Base-by-base conservation (phyloP, 1,140 invertebrate species). In the Macrobrachium rosenbergii region DNA sequence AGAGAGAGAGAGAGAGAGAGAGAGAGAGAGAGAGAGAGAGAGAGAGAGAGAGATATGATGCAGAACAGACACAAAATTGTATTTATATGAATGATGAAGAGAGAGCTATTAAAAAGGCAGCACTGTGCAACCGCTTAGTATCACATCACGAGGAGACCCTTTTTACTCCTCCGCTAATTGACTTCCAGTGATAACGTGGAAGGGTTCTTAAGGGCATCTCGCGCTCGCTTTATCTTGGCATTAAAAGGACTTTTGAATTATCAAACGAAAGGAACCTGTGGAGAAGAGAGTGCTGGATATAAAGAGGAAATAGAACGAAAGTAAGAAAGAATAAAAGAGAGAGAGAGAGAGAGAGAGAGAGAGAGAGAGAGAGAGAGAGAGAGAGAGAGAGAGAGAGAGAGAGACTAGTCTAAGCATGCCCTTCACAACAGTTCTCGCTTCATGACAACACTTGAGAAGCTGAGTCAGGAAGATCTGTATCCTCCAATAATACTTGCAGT, bases 21-120 rank as follows among this genome's bases (percentile, higher is more conserved):
- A 78, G 76, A 78, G 76, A 78, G 76, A 78, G 76, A 78, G 76
- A 78, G 76, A 78, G 76, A 78, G 76, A 78, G 76, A 78, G 76
- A 78, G 76, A 78, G 76, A 78, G 76, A 78, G 76, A 78, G 76
- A 78, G 43, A n/a, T n/a, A n/a, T n/a, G n/a, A n/a, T n/a, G n/a
- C n/a, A n/a, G n/a, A n/a, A n/a, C 45, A 52, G 59, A n/a, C n/a
- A n/a, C n/a, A n/a, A n/a, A n/a, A n/a, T n/a, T n/a, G n/a, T n/a
- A n/a, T n/a, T n/a, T n/a, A n/a, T n/a, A n/a, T n/a, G 76, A 78
- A 52, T 52, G 76, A 78, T 37, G 59, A 52, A 78, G 76, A 78
- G 76, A 78, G 76, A 78, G 69, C 16, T 16, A 72, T 16, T 17
- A 23, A 63, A 73, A 73, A 12, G 72, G 72, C 23, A 73, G 72